Evolutionary conservation across 1,140 invertebrate species (phyloP).

Genomic region (Branchinecta lindahli): DNA sequence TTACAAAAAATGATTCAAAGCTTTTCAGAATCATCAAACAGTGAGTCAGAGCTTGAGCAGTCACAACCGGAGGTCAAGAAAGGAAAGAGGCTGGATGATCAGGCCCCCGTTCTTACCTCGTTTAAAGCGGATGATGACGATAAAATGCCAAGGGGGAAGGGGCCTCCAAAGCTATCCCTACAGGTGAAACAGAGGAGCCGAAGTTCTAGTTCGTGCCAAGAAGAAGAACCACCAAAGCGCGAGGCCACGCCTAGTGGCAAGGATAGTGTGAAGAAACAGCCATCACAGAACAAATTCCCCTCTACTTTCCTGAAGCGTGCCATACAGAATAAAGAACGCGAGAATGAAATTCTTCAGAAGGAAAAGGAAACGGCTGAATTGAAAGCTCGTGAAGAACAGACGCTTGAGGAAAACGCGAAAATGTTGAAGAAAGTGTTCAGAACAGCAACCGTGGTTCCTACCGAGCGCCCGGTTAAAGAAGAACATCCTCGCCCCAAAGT

Average conservation of each 20-base stretch:
- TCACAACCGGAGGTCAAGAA: neutral
- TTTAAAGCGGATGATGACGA: neutral
- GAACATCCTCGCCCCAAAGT: neutral
- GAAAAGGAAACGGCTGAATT: slow-evolving; percentile 3
- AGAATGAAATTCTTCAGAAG: neutral
- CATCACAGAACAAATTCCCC: neutral
- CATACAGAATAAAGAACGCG: neutral
- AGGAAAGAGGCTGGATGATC: neutral
- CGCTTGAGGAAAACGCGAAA: neutral
- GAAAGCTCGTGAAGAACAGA: neutral
- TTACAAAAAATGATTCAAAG: neutral
- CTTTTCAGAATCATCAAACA: neutral
- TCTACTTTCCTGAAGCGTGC: neutral
- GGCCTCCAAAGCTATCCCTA: neutral
- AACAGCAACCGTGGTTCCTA: neutral
- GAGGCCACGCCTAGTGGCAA: neutral
- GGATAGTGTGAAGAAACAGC: neutral
- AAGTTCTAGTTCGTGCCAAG: neutral
- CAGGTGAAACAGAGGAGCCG: neutral
- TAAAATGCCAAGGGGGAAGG: neutral
- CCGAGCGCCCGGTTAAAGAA: neutral
- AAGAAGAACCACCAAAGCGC: neutral
- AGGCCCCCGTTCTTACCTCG: too few relatives aligned
- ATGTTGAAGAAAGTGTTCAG: neutral
- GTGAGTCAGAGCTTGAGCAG: neutral